Percentiles rank a stretch among this genome's conserved stretches.
Evolutionary conservation across 2,888 invertebrate species (phyloP).

Genomic region (Cenopis cana): DNA sequence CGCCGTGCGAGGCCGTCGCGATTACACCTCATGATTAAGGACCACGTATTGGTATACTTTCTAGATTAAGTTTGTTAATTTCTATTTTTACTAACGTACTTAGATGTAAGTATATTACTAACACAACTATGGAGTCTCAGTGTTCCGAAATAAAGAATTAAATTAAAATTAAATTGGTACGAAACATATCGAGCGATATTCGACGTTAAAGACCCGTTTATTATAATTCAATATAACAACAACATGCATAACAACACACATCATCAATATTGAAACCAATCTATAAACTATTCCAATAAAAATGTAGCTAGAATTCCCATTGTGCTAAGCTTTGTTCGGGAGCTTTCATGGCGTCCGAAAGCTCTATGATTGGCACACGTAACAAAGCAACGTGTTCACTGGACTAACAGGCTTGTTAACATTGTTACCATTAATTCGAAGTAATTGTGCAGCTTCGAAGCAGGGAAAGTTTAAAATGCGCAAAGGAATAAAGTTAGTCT

Average conservation of each 20-base stretch:
- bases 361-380: conserved; percentile 13
- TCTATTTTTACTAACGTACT: too few species aligned
- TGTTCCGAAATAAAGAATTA: too few species aligned
- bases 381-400: background rate
- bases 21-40: too few species aligned
- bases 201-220: too few species aligned
- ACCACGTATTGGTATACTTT: too few species aligned
- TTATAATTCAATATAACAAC: too few species aligned
- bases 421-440: background rate
- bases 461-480: background rate
- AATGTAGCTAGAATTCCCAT: background rate
- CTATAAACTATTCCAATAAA: conserved; percentile 21
- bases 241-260: background rate
- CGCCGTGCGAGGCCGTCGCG: too few species aligned
- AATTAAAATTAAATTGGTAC: too few species aligned
- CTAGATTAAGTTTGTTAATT: too few species aligned
- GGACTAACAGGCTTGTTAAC: background rate
- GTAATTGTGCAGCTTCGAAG: background rate
- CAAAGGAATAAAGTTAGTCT: background rate
- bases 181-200: too few species aligned
- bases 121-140: too few species aligned
- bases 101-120: too few species aligned
- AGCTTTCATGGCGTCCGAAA: background rate
- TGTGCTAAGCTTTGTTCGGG: conserved; percentile 8
- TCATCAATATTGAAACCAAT: background rate